phyloP scores from a whole-genome alignment of 2,797 vertebrate species.

The Myotis daubentonii region DNA sequence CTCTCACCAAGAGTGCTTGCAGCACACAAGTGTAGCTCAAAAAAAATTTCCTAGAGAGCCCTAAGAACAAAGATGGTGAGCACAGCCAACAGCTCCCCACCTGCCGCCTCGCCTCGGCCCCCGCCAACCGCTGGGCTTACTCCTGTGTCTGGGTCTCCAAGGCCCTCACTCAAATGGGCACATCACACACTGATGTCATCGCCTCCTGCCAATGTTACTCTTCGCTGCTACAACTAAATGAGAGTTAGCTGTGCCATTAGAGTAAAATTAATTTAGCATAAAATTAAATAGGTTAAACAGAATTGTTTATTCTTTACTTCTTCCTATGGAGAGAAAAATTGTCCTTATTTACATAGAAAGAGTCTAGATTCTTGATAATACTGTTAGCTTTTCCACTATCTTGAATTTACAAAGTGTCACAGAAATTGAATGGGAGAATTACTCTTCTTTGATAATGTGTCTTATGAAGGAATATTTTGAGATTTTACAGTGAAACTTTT shows the following conservation, averaged over 20 bases:
- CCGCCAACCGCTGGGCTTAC: background rate
- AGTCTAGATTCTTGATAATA: background rate
- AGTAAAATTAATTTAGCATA: constrained; percentile 58
- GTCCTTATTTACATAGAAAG: constrained; percentile 36
- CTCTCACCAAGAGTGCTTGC: background rate
- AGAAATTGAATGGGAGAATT: background rate
- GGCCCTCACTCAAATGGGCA: background rate
- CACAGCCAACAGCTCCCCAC: background rate
- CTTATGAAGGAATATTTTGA: constrained; percentile 21
- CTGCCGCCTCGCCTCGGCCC: background rate
- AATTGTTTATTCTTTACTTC: constrained; percentile 56
- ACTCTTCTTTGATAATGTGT: constrained; percentile 16
- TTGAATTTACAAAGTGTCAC: constrained; percentile 45
- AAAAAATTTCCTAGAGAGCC: background rate
- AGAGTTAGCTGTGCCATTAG: constrained; percentile 20
- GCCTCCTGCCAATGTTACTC: constrained; percentile 32
- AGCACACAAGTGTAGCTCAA: background rate
- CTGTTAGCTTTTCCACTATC: constrained; percentile 40
- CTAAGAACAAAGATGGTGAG: background rate
- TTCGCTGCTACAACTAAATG: constrained; percentile 45
- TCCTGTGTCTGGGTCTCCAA: background rate
- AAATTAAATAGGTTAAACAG: constrained; percentile 63
- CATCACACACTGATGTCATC: background rate
- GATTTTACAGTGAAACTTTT: constrained; percentile 27
- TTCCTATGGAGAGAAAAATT: constrained; percentile 27